Evolutionary conservation across 2,113 vertebrate genomes (phyloP), one percentile per base, ranked within the genome.

Genomic region (Spea multiplicata): DNA sequence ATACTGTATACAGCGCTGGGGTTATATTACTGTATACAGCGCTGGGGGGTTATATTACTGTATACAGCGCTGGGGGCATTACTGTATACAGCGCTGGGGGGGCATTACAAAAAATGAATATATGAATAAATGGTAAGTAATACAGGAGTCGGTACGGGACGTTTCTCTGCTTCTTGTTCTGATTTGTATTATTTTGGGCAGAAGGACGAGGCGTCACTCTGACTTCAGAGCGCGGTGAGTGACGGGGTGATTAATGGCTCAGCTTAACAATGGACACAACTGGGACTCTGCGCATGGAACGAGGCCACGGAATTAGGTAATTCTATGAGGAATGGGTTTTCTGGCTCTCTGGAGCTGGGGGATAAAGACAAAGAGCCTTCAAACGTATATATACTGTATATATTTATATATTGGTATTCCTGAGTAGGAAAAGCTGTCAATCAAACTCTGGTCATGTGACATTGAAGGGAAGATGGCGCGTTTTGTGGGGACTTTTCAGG

Each of bases 191-290:
- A 53, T 66, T 57, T 68, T 59, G 53, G 49, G 47, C 44, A 5
- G n/a, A 9, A 3, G 8, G 73, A 45, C 48, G 52, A 5, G 0
- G 2, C 3, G 30, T 75, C 50, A 46, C 4, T 67, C 47, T 10
- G 45, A 8, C 30, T n/a, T 30, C 55, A 1, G 12, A 65, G 48
- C 46, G 47, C 12, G 16, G 45, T 5, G 66, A 49, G 55, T 8
- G 50, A 30, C 44, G 47, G 66, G 44, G 5, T 70, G 66, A 62
- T 77, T 30, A 48, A 77, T 77, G 61, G 17, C n/a, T 64, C 17
- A 17, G n/a, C 61, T 64, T 8, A 61, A 44, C 46, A 44, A 62
- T 61, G 49, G 73, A 8, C 16, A 47, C 1, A 45, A 49, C 8
- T 57, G 4, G 8, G 44, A 16, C 17, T 44, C 49, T 16, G 47